Percentiles rank a stretch among this genome's conserved stretches.
phyloP scores from a whole-genome alignment of 2,888 invertebrate species.

The Agrenia bidenticulata region DNA sequence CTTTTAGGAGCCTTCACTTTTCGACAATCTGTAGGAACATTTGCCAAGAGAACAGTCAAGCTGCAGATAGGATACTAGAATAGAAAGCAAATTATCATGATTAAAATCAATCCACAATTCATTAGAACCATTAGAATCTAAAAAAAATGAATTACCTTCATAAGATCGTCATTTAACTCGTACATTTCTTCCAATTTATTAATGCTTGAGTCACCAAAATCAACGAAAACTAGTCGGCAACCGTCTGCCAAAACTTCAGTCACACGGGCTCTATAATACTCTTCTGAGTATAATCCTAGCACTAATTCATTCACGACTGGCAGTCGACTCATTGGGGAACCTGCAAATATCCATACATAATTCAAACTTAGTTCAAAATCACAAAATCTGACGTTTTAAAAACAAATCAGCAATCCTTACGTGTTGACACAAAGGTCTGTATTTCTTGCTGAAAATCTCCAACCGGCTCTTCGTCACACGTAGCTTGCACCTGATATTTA shows the following conservation, averaged over 20 bases:
- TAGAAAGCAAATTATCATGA: neutral
- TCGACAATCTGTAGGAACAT: neutral
- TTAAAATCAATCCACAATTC: no score
- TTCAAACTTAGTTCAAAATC: conserved; percentile 1
- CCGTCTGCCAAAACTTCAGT: conserved; percentile 1
- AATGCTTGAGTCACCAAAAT: conserved; percentile 35
- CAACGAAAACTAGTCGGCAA: conserved; percentile 31
- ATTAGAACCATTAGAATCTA: no score
- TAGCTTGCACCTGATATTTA: conserved; percentile 12
- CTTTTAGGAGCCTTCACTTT: neutral
- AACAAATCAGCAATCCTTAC: no score
- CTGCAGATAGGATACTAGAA: conserved; percentile 18
- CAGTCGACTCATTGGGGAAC: conserved; percentile 1
- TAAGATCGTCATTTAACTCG: conserved; percentile 23
- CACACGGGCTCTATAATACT: conserved; percentile 35
- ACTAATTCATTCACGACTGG: conserved; percentile 40
- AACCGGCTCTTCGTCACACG: conserved; percentile 14
- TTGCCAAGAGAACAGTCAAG: neutral
- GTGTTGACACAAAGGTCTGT: neutral
- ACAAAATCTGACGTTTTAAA: no score
- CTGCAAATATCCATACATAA: no score
- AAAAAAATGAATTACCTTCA: no score
- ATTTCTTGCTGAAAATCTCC: conserved; percentile 12
- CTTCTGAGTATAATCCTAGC: conserved; percentile 30
- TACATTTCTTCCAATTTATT: conserved; percentile 20